phyloP scores from a whole-genome alignment of 2,888 invertebrate species.

The Nephrotoma guestfalica region DNA sequence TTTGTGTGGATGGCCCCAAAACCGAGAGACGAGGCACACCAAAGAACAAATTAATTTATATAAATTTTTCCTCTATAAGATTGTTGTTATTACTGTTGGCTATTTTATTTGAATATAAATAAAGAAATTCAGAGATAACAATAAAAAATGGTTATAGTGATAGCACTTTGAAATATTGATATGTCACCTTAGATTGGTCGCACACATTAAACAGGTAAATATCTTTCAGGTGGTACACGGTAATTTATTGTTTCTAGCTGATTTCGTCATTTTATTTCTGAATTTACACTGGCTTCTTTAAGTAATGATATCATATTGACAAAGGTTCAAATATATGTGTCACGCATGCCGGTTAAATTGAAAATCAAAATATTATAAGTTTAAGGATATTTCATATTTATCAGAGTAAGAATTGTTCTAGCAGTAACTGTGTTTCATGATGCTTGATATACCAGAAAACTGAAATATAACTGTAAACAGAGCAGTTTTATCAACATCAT shows the following conservation, averaged over 20 bases:
- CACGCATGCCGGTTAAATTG: too few species aligned
- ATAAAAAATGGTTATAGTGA: neutral
- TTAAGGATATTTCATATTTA: too few species aligned
- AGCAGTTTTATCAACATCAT: too few species aligned
- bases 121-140: neutral
- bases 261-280: neutral
- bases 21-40: neutral
- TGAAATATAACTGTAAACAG: too few species aligned
- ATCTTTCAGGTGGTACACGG: neutral
- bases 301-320: too few species aligned
- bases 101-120: neutral
- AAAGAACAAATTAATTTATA: neutral
- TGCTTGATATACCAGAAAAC: too few species aligned
- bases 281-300: too few species aligned
- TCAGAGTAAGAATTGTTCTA: too few species aligned
- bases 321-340: too few species aligned
- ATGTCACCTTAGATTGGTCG: neutral
- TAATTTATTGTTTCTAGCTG: neutral
- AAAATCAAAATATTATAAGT: too few species aligned
- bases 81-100: neutral
- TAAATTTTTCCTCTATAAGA: neutral
- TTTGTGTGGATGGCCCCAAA: neutral
- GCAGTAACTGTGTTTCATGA: too few species aligned
- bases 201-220: neutral
- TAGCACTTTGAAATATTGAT: neutral